A percentile compares a stretch with the other conserved stretches of the same genome.
Evolutionary conservation across 2,113 vertebrate species (phyloP).

Genomic region (Gopherus flavomarginatus): DNA sequence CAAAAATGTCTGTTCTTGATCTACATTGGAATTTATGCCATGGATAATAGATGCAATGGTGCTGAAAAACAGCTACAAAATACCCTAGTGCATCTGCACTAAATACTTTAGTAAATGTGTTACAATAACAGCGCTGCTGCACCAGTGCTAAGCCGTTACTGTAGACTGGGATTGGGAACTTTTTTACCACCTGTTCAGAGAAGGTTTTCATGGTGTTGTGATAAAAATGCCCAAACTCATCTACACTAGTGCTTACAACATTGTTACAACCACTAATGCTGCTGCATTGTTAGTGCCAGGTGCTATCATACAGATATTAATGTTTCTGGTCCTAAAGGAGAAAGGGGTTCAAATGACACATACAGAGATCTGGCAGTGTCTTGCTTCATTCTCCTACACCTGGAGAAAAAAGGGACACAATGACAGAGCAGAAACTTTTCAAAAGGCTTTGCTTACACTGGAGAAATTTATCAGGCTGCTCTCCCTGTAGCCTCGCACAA

Average conservation of each 20-base stretch:
- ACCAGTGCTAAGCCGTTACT: background rate
- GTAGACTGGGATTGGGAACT: background rate
- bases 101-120: too few relatives aligned
- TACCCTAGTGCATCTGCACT: too few relatives aligned
- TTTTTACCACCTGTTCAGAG: background rate
- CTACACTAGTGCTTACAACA: rapidly evolving
- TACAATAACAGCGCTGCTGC: background rate
- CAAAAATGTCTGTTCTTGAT: background rate
- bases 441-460: background rate
- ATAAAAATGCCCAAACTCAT: rapidly evolving
- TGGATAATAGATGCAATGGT: background rate
- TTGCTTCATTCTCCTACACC: background rate
- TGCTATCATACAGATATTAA: rapidly evolving
- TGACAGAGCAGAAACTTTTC: background rate
- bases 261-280: rapidly evolving
- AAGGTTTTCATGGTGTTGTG: background rate
- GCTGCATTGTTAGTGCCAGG: background rate
- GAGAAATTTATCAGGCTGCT: background rate
- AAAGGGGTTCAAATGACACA: background rate
- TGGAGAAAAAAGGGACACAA: background rate
- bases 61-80: background rate
- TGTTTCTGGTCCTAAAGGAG: background rate
- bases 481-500: too few relatives aligned
- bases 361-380: rapidly evolving
- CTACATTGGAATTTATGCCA: too few relatives aligned